Conservation (phyloP, 2,113 vertebrate genomes). For the Nestor notabilis region DNA sequence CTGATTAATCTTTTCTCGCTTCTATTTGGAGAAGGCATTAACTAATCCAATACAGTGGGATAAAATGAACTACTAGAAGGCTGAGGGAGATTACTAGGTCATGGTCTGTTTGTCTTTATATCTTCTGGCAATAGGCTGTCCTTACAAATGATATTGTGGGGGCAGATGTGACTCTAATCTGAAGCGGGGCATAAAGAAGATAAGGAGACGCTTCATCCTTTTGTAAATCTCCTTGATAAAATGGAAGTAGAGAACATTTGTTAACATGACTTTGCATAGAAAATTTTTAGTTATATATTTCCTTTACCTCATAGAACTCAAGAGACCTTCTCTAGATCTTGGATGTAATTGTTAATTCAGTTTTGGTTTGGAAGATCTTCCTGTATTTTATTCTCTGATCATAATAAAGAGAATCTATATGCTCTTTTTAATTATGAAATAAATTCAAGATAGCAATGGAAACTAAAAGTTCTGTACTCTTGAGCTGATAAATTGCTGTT, state of each 20-base stretch:
- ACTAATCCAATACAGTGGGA: background rate
- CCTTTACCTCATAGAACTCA: background rate
- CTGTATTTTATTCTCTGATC: background rate
- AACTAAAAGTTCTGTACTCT: background rate
- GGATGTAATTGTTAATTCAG: background rate
- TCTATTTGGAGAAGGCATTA: background rate
- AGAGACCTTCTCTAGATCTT: background rate
- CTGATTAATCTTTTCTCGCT: background rate
- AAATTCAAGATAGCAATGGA: background rate
- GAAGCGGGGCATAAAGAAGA: background rate
- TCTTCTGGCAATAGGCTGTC: background rate
- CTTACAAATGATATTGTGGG: background rate
- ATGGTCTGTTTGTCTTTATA: background rate
- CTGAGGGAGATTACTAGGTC: background rate
- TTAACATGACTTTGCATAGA: background rate
- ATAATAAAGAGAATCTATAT: background rate
- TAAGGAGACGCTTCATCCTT: background rate
- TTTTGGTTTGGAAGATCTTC: background rate
- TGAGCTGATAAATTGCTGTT: background rate
- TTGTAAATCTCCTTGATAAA: background rate
- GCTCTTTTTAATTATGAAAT: constrained; percentile 10
- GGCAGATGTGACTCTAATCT: background rate
- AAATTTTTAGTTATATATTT: background rate
- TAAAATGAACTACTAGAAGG: background rate
- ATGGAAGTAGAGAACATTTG: background rate